Evolutionary conservation across 2,797 vertebrate species (phyloP), one percentile per base, ranked within the genome.

Genomic region (Acrossocheilus fasciatus): DNA sequence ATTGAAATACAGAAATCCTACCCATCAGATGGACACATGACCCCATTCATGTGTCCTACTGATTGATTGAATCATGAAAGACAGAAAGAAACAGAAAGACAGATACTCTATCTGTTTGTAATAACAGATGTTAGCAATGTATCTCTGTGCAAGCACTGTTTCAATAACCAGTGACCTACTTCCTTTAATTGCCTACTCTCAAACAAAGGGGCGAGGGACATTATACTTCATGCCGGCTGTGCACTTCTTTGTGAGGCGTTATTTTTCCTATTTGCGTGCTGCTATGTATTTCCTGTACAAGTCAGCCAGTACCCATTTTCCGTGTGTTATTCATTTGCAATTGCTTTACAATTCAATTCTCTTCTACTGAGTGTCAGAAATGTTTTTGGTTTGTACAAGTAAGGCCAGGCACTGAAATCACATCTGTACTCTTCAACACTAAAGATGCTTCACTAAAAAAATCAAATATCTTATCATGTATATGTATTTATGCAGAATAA

Each of bases 141-240:
- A 88, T 90, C 89, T 89, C 87, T 90, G 88, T 90, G 91, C 91
- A 91, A 92, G 92, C 89, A 90, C 87, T 80, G 91, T 91, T 91
- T 90, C 89, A 93, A 83, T 92, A 93, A 93, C 84, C 92, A 88
- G 89, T 93, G 93, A 95, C 94, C 94, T 91, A 95, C 73, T 93
- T 95, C 90, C 91, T 94, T 94, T 94, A 95, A 95, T 95, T 94
- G 93, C 90, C 93, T 90, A 34, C 74, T 88, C 74, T 88, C 62
- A 83, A 74, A 73, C 30, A 59, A 72, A 80, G 68, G 74, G n/a
- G 36, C 36, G 59, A 77, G 70, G 57, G 69, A 81, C 57, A 75
- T 47, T 73, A 83, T 78, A 23, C 78, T 70, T 72, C 68, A 41
- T 30, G 52, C 74, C 26, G 23, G 34, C 47, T 75, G 78, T 84